Percentiles rank a stretch among this genome's conserved stretches.
These are phyloP conservation scores for Zoanthus sociatus DNA, from an alignment of 92 coral and sea anemone genomes.

Conservation along the genomic window DNA sequence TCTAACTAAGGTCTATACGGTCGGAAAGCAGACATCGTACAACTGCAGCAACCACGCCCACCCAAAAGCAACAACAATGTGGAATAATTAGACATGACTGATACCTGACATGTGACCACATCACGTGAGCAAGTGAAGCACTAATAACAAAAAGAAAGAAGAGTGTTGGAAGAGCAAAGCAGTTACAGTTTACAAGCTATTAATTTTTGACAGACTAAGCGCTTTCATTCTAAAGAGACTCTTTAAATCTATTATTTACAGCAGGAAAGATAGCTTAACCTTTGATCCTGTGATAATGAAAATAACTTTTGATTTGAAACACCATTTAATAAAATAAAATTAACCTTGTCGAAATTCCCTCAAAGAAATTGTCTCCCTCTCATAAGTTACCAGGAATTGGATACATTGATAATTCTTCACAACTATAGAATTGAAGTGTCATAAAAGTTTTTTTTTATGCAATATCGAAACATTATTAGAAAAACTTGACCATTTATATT, in stretches of 20 bases:
- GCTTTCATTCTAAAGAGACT: constrained; percentile 27
- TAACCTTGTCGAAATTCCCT: neutral
- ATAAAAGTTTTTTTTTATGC: neutral
- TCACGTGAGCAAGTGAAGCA: neutral
- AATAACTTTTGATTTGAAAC: neutral
- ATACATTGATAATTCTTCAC: neutral
- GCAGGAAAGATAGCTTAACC: no score
- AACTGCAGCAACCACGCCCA: no score
- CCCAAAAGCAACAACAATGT: neutral
- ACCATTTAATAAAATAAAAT: neutral
- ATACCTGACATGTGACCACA: neutral
- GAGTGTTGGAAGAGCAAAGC: neutral
- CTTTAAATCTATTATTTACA: neutral
- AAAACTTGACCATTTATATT: neutral
- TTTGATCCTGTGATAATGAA: no score
- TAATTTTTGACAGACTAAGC: constrained; percentile 10
- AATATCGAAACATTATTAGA: neutral
- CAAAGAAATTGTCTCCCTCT: no score
- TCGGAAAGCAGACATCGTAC: no score
- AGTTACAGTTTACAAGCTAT: neutral
- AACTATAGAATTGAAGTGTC: neutral
- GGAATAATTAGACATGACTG: neutral
- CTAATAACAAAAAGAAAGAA: neutral
- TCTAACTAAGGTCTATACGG: no score
- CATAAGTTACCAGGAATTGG: no score